These are phyloP conservation scores for Corythornis cristatus DNA, from an alignment of 2,113 vertebrate species.

Conservation along the genomic window DNA sequence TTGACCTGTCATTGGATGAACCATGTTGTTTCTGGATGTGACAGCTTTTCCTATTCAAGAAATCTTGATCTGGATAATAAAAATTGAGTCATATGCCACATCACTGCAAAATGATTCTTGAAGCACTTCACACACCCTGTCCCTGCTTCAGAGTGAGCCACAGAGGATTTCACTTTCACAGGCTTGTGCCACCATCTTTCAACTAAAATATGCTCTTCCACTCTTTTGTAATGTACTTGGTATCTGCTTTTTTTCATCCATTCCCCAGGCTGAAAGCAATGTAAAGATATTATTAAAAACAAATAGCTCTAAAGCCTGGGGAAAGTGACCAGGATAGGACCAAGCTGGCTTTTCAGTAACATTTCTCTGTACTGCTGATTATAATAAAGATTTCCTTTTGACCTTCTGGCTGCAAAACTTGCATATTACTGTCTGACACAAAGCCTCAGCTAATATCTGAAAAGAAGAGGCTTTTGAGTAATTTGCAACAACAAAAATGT, in stretches of 20 bases:
- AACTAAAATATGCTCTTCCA: conserved; percentile 30
- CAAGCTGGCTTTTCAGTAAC: conserved; percentile 19
- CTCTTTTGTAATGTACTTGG: not conserved
- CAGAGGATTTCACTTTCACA: not conserved
- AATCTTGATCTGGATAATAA: not conserved
- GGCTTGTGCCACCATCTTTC: not conserved
- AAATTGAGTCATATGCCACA: not conserved
- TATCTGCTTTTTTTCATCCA: not conserved
- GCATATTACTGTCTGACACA: conserved; percentile 33
- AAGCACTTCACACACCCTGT: not conserved
- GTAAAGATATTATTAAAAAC: not conserved
- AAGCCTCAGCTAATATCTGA: conserved; percentile 17
- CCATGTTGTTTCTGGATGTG: not conserved
- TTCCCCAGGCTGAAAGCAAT: not conserved
- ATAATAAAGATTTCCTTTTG: conserved; percentile 37
- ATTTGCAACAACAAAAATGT: conserved; percentile 61
- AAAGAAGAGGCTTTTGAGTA: conserved; percentile 29
- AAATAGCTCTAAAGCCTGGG: not conserved
- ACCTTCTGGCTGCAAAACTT: conserved; percentile 39
- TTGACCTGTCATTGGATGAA: not conserved
- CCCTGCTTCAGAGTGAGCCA: not conserved
- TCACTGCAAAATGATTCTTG: not conserved
- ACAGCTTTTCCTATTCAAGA: not conserved
- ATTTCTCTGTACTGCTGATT: conserved; percentile 39
- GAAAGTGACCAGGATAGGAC: not conserved